These are phyloP conservation scores for Pogonocherus hispidulus DNA, from an alignment of 2,888 invertebrate genomes.

Conservation along the genomic window DNA sequence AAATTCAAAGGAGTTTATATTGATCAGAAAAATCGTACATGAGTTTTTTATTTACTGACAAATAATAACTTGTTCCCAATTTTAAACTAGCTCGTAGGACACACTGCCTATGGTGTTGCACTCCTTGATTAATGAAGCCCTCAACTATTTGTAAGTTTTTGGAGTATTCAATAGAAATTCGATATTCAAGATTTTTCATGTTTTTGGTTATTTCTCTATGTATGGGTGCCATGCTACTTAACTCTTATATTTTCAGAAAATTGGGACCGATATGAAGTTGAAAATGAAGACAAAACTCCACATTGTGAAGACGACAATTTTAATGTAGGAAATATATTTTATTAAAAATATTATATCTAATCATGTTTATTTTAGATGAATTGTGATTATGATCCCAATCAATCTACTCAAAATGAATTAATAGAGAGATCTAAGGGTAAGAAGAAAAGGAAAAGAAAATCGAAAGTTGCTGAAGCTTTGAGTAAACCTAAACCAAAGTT, in stretches of 20 bases:
- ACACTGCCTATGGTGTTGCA: too few relatives aligned
- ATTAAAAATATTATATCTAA: background rate
- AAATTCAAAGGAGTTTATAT: too few relatives aligned
- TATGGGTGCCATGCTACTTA: too few relatives aligned
- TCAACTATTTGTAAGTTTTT: too few relatives aligned
- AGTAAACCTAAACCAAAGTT: constrained; percentile 85
- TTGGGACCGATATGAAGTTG: constrained; percentile 75
- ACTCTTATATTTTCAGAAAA: constrained; percentile 74
- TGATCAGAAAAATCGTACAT: too few relatives aligned
- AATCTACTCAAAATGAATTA: constrained; percentile 72
- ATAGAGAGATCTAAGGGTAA: constrained; percentile 72
- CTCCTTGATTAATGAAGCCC: too few relatives aligned
- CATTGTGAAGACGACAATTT: constrained; percentile 88
- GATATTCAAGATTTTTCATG: too few relatives aligned
- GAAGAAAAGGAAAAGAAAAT: constrained; percentile 76
- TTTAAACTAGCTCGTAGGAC: too few relatives aligned
- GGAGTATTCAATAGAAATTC: too few relatives aligned
- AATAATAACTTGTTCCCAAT: too few relatives aligned
- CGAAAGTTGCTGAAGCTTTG: constrained; percentile 83
- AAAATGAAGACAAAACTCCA: constrained; percentile 61
- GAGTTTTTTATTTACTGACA: too few relatives aligned
- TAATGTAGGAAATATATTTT: constrained; percentile 68
- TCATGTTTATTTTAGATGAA: constrained; percentile 79
- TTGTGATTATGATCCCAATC: constrained; percentile 82
- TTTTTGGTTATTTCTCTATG: too few relatives aligned